phyloP scores from a whole-genome alignment of 2,888 invertebrate species.

The Andrena praecox region DNA sequence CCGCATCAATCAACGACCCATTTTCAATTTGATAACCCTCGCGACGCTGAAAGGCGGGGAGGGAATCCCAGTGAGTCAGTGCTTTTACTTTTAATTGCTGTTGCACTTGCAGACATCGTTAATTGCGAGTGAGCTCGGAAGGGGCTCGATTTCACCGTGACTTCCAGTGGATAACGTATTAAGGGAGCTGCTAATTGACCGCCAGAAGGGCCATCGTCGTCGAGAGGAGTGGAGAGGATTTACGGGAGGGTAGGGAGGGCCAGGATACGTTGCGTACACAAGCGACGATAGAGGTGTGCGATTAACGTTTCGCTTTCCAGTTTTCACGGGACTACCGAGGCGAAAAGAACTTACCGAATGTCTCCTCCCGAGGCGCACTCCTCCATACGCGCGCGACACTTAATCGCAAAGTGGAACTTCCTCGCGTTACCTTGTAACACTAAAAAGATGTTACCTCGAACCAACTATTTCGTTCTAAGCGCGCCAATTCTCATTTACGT shows the following conservation, averaged over 20 bases:
- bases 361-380: not conserved
- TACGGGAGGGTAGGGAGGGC: slow-evolving; percentile 61
- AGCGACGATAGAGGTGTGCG: slow-evolving; percentile 67
- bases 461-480: not conserved
- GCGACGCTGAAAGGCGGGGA: not conserved
- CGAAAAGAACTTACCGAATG: slow-evolving; percentile 40
- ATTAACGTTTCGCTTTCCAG: slow-evolving; percentile 79
- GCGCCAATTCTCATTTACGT: not conserved
- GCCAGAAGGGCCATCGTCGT: slow-evolving; percentile 36
- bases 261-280: slow-evolving; percentile 67
- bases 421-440: not conserved
- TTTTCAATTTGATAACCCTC: too few species aligned
- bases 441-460: not conserved
- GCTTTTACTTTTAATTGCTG: slow-evolving; percentile 20
- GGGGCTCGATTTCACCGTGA: slow-evolving; percentile 12
- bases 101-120: slow-evolving; percentile 25
- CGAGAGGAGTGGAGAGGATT: slow-evolving; percentile 44
- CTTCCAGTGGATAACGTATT: slow-evolving; percentile 52
- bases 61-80: not conserved
- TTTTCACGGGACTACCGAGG: slow-evolving; percentile 76
- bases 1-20: too few species aligned
- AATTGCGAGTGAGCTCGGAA: not conserved
- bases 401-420: not conserved
- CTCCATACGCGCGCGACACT: not conserved
- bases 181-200: slow-evolving; percentile 60